Base-by-base conservation (phyloP, 2,113 vertebrate species). In the Hippopotamus amphibius region DNA sequence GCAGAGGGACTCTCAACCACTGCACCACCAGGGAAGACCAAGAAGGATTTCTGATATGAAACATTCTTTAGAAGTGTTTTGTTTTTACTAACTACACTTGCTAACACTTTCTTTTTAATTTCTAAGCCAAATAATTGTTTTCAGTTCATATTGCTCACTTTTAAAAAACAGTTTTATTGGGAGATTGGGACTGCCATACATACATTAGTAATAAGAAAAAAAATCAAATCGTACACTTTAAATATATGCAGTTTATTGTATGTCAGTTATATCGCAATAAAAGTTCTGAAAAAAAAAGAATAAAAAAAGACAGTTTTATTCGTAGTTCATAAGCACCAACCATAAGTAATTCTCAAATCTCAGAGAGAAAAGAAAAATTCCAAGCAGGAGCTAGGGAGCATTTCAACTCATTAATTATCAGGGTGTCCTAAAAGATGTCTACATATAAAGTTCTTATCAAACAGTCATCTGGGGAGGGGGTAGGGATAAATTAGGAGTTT, bases 291-390 rank as follows among this genome's bases (percentile, higher is more conserved):
- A 37, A 37, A 37, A 37, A 37, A 37, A 37, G 37, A 37, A 37
- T 37, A 37, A 37, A 37, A 37, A 37, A 89, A 92, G 74, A 55
- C 22, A 80, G 65, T 50, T 66, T n/a, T 68, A 14, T 72, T 57
- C 69, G 68, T 76, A 86, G 77, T 30, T 81, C 17, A 61, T 59
- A 82, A 88, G 33, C 17, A 91, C 68, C 12, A 68, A 83, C 12
- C 21, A 41, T 37, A 91, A 77, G 48, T 68, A 61, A 93, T 85
- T 92, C 79, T 97, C 66, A 89, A 74, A 74, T 86, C 66, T 79
- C 71, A 83, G 69, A 94, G 24, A 89, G 79, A 95, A 95, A 96
- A 71, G 59, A 50, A 90, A 94, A 93, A 95, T 57, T 59, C 41
- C 15, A 50, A 41, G 50, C 41, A 95, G 80, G 74, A 69, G 30